A percentile compares a stretch with the other conserved stretches of the same genome.
These are phyloP conservation scores for Actinernus sp. DNA, from an alignment of 92 coral and sea anemone species.

Conservation along the genomic window DNA sequence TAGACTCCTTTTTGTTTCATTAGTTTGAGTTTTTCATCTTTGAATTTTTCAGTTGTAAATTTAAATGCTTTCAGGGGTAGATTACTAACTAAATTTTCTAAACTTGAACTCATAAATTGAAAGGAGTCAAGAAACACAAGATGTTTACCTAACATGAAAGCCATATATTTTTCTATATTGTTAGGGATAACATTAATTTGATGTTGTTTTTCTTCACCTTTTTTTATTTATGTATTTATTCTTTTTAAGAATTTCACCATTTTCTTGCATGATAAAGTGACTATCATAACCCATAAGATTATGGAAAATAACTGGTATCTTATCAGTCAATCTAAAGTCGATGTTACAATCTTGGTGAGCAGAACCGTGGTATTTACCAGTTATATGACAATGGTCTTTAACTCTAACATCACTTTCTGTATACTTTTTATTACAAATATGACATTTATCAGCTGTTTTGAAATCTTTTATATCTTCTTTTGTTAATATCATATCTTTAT, in stretches of 20 bases:
- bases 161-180: slow-evolving; percentile 22
- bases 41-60: too few species aligned
- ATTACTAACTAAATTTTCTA: too few species aligned
- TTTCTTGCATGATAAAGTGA: slow-evolving; percentile 9
- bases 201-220: not conserved
- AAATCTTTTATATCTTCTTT: too few species aligned
- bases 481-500: too few species aligned
- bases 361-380: too few species aligned
- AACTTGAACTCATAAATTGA: too few species aligned
- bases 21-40: not conserved
- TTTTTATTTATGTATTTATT: not conserved
- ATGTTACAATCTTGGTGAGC: too few species aligned
- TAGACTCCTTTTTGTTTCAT: slow-evolving; percentile 7
- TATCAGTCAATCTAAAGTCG: not conserved
- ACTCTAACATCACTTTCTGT: too few species aligned
- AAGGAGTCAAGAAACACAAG: too few species aligned
- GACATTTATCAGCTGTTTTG: too few species aligned
- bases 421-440: too few species aligned
- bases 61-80: too few species aligned
- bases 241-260: not conserved
- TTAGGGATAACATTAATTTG: slow-evolving; percentile 5
- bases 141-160: slow-evolving; percentile 4
- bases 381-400: slow-evolving; percentile 9
- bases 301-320: slow-evolving; percentile 2
- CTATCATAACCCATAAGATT: slow-evolving; percentile 1